Base-by-base conservation (phyloP, 2,888 invertebrate genomes). In the Sepioteuthis lessoniana region DNA sequence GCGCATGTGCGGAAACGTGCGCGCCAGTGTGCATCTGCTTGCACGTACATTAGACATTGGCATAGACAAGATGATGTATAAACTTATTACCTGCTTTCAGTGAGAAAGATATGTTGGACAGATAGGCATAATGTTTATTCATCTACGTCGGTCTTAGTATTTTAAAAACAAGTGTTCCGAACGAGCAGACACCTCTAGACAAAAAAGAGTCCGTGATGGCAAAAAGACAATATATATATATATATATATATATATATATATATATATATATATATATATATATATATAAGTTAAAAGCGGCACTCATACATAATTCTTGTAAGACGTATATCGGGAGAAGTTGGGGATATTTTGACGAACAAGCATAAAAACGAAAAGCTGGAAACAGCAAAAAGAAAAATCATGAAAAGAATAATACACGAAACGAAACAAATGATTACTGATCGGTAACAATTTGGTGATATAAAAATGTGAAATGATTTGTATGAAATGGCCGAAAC, bases 391-490 rank as follows among this genome's bases (percentile, higher is more conserved):
- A n/a, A 76, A 76, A 76, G n/a, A 76, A 76, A 76, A 76, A 76
- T n/a, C 76, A 76, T 16, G 76, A 35, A 76, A 76, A 76, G 76
- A 76, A 35, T 55, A 55, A 55, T 55, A 76, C 35, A 76, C n/a
- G n/a, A 76, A 35, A 76, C 76, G 76, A 76, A 76, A 76, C 76
- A 76, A 76, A n/a, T 76, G 76, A 76, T 76, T 76, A 76, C 76
- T 76, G 76, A 76, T 76, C 76, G 76, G 76, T 76, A 76, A 76
- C 76, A 76, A 76, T 76, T 76, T 76, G 76, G 76, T 76, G 76
- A 76, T 76, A 76, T 76, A 76, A 76, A 76, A 76, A 76, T 76
- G 76, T 76, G 76, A 35, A 76, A 76, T 76, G 76, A 76, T 76
- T 76, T 76, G 76, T 76, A 76, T 76, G 76, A 76, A 76, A 76